phyloP scores from a whole-genome alignment of 2,113 vertebrate species.

The Bubo scandiacus region DNA sequence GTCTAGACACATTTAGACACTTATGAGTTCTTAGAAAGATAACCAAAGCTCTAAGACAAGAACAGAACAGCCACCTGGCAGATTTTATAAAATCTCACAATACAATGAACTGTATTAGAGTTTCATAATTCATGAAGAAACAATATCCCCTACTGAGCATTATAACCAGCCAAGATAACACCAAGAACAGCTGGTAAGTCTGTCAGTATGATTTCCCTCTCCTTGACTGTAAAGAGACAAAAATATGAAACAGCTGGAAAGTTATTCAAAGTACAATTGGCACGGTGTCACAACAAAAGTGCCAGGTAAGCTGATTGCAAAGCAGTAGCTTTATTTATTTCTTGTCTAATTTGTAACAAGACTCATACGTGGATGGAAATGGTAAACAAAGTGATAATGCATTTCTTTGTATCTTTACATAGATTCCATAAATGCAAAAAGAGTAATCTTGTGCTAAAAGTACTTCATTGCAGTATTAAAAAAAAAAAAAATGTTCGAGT shows the following conservation, averaged over 20 bases:
- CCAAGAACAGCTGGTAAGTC: constrained; percentile 20
- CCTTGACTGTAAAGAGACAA: not conserved
- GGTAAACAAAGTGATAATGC: not conserved
- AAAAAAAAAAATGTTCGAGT: not conserved
- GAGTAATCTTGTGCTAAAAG: not conserved
- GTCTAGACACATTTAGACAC: not conserved
- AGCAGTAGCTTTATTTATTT: not conserved
- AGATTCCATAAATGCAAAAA: not conserved
- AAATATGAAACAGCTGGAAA: not conserved
- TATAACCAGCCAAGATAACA: constrained; percentile 25
- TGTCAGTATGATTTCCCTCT: constrained; percentile 14
- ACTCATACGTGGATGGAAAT: not conserved
- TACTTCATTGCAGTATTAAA: not conserved
- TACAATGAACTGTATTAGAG: not conserved
- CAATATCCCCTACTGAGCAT: not conserved
- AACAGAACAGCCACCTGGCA: constrained; percentile 29
- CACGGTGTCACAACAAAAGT: not conserved
- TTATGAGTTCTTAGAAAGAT: not conserved
- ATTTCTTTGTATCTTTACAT: not conserved
- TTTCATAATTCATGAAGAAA: constrained; percentile 51
- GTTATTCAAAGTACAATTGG: not conserved
- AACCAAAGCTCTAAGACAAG: not conserved
- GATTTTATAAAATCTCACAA: not conserved
- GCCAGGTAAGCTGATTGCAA: not conserved
- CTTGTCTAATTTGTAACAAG: not conserved